These are phyloP conservation scores for Lasiurus borealis DNA, from an alignment of 2,113 vertebrate species.

Conservation along the genomic window DNA sequence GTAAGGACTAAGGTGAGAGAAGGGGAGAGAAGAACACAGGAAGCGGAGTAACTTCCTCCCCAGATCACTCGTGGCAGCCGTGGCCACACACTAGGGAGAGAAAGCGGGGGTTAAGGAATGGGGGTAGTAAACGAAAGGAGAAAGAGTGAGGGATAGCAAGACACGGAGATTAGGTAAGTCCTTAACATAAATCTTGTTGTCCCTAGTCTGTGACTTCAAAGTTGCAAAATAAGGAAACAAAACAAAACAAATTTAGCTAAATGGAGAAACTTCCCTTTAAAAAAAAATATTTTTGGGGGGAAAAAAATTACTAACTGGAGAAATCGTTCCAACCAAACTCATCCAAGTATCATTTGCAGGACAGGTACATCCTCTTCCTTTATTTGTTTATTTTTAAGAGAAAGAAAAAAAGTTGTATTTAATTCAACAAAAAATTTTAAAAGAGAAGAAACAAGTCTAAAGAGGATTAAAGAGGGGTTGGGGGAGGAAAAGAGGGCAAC, in stretches of 20 bases:
- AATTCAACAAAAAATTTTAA: conserved; percentile 87
- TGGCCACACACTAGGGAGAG: conserved; percentile 88
- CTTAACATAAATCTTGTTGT: background rate
- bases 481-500: conserved; percentile 91
- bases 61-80: conserved; percentile 91
- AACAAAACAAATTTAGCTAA: conserved; percentile 48
- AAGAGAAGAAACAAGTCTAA: conserved; percentile 83
- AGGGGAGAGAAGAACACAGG: conserved; percentile 68
- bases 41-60: conserved; percentile 90
- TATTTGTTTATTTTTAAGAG: conserved; percentile 2
- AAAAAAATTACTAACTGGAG: conserved; percentile 71
- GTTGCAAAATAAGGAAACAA: conserved; percentile 67
- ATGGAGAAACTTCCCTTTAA: background rate
- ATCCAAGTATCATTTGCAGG: conserved; percentile 82
- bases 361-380: conserved; percentile 56
- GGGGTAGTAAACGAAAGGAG: conserved; percentile 7
- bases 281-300: conserved; percentile 17
- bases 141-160: conserved; percentile 57
- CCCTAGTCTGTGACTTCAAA: conserved; percentile 32
- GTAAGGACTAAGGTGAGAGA: conserved; percentile 78
- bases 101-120: conserved; percentile 80
- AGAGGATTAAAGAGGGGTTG: conserved; percentile 78
- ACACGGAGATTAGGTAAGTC: conserved; percentile 38
- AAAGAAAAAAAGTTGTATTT: conserved; percentile 87
- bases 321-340: conserved; percentile 27